phyloP scores from a whole-genome alignment of 2,113 vertebrate species.

The Cervus canadensis region DNA sequence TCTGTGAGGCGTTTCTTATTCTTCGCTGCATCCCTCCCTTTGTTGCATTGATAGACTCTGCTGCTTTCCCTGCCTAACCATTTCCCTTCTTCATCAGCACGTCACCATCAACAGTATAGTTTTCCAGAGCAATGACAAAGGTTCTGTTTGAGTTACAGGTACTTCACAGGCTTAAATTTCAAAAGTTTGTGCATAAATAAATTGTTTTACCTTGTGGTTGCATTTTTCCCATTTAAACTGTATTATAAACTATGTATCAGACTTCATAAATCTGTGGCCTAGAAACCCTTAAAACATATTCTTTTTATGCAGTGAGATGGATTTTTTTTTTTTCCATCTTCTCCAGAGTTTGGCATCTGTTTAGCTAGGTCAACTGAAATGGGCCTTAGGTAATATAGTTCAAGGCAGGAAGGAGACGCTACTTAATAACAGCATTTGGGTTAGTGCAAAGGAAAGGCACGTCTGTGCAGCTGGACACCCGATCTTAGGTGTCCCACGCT shows the following conservation, averaged over 20 bases:
- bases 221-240: slow-evolving; percentile 14
- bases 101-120: not conserved
- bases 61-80: not conserved
- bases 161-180: slow-evolving; percentile 47
- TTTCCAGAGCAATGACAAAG: slow-evolving; percentile 16
- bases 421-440: not conserved
- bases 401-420: not conserved
- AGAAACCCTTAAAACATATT: slow-evolving; percentile 37
- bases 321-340: not conserved
- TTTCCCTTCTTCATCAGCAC: not conserved
- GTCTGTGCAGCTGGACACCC: not conserved
- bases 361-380: slow-evolving; percentile 21
- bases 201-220: slow-evolving; percentile 35
- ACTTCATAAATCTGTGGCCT: slow-evolving; percentile 52
- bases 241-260: slow-evolving; percentile 38
- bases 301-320: not conserved
- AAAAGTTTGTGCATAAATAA: slow-evolving; percentile 53
- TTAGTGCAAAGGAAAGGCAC: not conserved
- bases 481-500: not conserved
- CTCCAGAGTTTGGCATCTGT: not conserved
- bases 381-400: not conserved
- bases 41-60: not conserved
- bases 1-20: not conserved
- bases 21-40: not conserved
- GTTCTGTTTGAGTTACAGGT: not conserved